Base-by-base conservation (phyloP, 2,113 vertebrate genomes). In the Gorsachius goisagi region DNA sequence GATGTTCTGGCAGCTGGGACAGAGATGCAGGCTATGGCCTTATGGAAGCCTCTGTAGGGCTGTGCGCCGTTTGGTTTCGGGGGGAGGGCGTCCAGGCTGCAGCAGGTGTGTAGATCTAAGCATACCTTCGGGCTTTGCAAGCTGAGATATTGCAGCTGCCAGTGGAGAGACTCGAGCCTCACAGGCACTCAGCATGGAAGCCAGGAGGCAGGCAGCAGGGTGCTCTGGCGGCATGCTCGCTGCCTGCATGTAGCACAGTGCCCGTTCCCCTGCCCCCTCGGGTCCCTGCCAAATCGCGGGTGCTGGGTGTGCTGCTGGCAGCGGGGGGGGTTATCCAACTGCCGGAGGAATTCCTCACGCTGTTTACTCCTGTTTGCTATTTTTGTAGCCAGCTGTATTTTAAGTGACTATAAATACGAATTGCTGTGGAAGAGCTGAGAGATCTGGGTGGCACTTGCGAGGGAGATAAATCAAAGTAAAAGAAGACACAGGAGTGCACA, bases 71-170 rank as follows among this genome's bases (percentile, higher is more conserved):
- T 44, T 30, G 50, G 26, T 88, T 63, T 50, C 10, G 15, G 90
- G 73, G 50, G 52, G 6, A 82, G 55, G 1, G 1, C 89, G 78
- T 30, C 73, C 74, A 7, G 44, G 50, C 81, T 85, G 78, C 82
- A 73, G 94, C 90, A 95, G 88, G 58, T 83, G 94, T 44, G 53
- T 15, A 84, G 81, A 85, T 94, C 82, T 69, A 74, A 93, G 90
- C 62, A 4, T 69, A 68, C 73, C 88, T 94, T 72, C 85, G 60
- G 81, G 71, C 88, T 73, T 60, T 82, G 88, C 87, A 67, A 89
- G 37, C 64, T 71, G 90, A 89, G 87, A 49, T 45, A 71, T 21
- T 0, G 23, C 96, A 85, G 93, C 87, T 95, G 89, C 91, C 44
- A 32, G 69, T 2, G 21, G 27, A 35, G 37, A 75, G 82, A 15